These are phyloP conservation scores for Hypomesus transpacificus DNA, from an alignment of 2,113 vertebrate species.

Conservation along the genomic window DNA sequence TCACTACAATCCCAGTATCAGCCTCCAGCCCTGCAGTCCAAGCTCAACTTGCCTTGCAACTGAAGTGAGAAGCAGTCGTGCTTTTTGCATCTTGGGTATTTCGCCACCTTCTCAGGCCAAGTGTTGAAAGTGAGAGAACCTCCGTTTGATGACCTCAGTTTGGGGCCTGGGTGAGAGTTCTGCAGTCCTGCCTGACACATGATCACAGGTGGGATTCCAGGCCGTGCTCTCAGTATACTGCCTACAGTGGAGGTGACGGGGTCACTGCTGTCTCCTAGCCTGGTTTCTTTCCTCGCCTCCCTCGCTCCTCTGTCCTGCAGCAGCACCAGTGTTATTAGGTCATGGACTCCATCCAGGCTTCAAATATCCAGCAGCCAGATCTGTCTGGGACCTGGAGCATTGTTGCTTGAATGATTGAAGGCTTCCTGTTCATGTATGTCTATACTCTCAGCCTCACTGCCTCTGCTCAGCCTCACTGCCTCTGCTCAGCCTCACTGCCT, in stretches of 20 bases:
- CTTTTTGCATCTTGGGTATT: no score
- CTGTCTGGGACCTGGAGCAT: conserved; percentile 40
- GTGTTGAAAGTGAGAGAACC: no score
- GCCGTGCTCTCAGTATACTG: no score
- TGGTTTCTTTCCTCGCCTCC: neutral
- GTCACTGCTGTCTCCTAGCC: no score
- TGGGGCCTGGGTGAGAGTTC: neutral
- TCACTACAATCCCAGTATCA: no score
- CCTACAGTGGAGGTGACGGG: no score
- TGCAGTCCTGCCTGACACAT: neutral
- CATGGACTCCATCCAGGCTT: conserved; percentile 49
- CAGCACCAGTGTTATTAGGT: conserved; percentile 38
- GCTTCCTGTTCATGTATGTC: conserved; percentile 42
- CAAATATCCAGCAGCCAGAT: conserved; percentile 67
- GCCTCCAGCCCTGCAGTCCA: no score
- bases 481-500: conserved; percentile 43
- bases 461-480: conserved; percentile 46
- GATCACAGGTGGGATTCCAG: neutral
- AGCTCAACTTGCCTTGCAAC: no score
- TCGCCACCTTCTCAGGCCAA: no score
- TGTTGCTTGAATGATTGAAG: conserved; percentile 36
- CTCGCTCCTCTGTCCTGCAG: conserved; percentile 20
- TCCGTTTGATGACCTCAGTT: neutral
- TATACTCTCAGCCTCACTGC: conserved; percentile 47
- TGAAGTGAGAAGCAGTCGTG: no score